Base-by-base conservation (phyloP, 1,140 invertebrate species). In the Homalodisca vitripennis region DNA sequence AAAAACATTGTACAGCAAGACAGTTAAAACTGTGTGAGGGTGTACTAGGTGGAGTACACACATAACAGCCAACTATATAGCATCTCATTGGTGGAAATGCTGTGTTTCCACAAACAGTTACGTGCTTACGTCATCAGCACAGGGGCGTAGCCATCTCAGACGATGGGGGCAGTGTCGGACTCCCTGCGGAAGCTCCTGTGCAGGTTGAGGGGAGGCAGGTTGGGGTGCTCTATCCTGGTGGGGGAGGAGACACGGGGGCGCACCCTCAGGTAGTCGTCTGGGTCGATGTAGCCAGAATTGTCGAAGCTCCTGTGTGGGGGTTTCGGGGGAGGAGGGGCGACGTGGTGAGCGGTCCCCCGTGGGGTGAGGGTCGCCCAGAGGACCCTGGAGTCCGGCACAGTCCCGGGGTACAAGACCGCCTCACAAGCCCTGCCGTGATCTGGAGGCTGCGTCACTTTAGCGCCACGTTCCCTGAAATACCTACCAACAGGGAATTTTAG, bases 301-400 rank as follows among this genome's bases (percentile, higher is more conserved):
- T 89, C 87, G 73, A 88, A 88, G 66, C 84, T 84, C 71, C 83
- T 78, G 17, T 51, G 12, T 1, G 72, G 60, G 6, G 63, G n/a
- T 2, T 71, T 47, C n/a, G 66, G 70, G 17, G 20, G 29, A 0
- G 57, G 60, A 10, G 68, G 69, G 14, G 72, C 72, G 20, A 70
- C 26, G 12, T 88, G 86, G 64, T 83, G 83, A 14, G 71, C 80
- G 0, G 91, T 92, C 22, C 91, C 92, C 20, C 90, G 82, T 0
- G 92, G 91, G 2, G 91, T 93, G 6, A 94, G 79, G 0, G 91
- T 91, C 0, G 92, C 91, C 92, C 92, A 94, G 27, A 93, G 84
- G 20, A 92, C 87, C n/a, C 89, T 80, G 3, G 86, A 86, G 76
- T 88, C 86, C 0, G 84, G 79, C 0, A 84, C 79, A 3, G 80